These are phyloP conservation scores for Lytechinus pictus DNA, from an alignment of 35 echinoderm and acorn worm species.

Conservation along the genomic window DNA sequence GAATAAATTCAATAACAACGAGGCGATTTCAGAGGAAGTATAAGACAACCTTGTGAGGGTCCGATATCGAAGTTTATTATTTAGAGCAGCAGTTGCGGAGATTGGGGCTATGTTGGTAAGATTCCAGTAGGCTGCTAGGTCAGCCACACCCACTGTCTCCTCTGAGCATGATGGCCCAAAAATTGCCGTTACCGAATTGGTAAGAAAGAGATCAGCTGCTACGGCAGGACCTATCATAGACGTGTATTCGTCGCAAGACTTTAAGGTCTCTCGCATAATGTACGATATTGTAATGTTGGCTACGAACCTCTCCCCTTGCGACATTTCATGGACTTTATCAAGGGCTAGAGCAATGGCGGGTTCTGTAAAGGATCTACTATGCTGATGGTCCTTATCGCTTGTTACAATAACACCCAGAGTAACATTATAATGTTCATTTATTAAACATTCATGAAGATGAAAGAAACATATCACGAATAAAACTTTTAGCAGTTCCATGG, in stretches of 20 bases:
- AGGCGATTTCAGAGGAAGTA: neutral
- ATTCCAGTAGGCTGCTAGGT: constrained; percentile 19
- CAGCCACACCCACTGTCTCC: neutral
- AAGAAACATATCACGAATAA: neutral
- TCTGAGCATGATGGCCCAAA: neutral
- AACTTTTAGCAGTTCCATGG: neutral
- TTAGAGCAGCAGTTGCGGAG: neutral
- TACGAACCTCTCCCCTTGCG: neutral
- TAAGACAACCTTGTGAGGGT: neutral
- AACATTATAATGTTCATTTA: neutral
- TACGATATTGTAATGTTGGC: neutral
- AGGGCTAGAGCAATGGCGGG: constrained; percentile 5
- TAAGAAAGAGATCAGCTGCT: neutral
- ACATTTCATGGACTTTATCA: neutral
- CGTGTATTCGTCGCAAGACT: constrained; percentile 1
- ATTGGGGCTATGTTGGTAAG: neutral
- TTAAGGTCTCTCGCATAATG: neutral
- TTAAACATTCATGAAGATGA: neutral
- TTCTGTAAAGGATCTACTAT: neutral
- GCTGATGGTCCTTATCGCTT: neutral
- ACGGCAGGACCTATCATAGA: neutral
- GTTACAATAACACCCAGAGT: constrained; percentile 27
- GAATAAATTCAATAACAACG: neutral
- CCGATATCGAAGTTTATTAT: neutral
- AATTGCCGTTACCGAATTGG: neutral